phyloP scores from a whole-genome alignment of 2,797 vertebrate species.

The Gymnodraco acuticeps region DNA sequence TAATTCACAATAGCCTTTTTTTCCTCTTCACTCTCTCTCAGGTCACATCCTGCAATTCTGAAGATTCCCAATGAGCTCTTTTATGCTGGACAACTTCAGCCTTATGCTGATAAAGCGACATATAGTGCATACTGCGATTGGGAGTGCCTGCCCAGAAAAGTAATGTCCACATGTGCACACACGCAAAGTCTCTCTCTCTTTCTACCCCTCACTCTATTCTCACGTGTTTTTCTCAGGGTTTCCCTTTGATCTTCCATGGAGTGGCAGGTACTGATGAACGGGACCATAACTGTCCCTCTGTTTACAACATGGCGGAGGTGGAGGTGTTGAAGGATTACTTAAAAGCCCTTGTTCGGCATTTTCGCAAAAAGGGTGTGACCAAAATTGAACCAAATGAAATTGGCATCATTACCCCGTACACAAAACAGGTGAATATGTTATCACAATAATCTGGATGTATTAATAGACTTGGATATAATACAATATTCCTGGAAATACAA shows the following conservation, averaged over 20 bases:
- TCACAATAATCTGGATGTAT: neutral
- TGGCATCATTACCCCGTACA: constrained; percentile 91
- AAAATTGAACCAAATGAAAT: constrained; percentile 84
- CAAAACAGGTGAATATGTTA: constrained; percentile 88
- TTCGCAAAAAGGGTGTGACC: constrained; percentile 78
- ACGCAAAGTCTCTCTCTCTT: neutral
- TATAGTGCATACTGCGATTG: constrained; percentile 85
- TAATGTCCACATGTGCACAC: constrained; percentile 51
- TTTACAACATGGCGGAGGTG: constrained; percentile 90
- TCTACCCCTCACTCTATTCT: neutral
- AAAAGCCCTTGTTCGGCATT: constrained; percentile 83
- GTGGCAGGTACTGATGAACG: constrained; percentile 86
- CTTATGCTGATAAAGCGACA: constrained; percentile 56
- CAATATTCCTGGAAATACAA: neutral
- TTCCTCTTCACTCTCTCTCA: constrained; percentile 50
- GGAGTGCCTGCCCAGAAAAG: constrained; percentile 85
- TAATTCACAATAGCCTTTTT: neutral
- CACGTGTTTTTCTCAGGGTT: constrained; percentile 78
- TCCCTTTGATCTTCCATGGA: constrained; percentile 93
- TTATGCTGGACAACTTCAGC: constrained; percentile 88
- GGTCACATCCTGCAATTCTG: constrained; percentile 90
- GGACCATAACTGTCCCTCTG: constrained; percentile 86
- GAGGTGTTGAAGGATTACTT: constrained; percentile 85
- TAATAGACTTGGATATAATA: neutral
- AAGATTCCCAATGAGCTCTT: constrained; percentile 89